Base-by-base conservation (phyloP, 1,140 invertebrate species). In the Sycobia sp. region DNA sequence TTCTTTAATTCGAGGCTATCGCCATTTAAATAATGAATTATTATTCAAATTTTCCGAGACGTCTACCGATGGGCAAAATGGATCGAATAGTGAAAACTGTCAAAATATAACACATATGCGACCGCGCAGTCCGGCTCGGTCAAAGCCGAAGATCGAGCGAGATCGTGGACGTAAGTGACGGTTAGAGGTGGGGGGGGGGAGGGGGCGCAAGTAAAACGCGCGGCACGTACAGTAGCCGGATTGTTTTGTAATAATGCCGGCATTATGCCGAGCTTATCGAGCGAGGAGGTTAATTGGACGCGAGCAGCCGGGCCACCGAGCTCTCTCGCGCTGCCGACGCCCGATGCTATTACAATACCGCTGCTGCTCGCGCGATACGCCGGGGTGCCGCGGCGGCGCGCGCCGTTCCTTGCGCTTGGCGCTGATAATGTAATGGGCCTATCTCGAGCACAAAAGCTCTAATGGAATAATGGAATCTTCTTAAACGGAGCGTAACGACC, bases 251-350 rank as follows among this genome's bases (percentile, higher is more conserved):
- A 80, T 81, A 81, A 79, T 74, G 73, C 73, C 69, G 73, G 76
- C 76, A 80, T 80, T 80, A n/a, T n/a, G 77, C 80, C 75, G 72
- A 81, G 78, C 75, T 81, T 80, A 80, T 81, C 78, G 80, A 80
- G 75, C 71, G 73, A 76, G n/a, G n/a, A n/a, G 72, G 77, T 77
- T 82, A 80, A 82, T 80, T 82, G 78, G 72, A 80, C 68, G 72
- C 74, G 73, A 80, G 80, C 79, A 80, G 78, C 77, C 80, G 79
- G 76, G 60, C 66, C 65, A 61, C 34, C 61, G 44, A 59, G 32
- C 58, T 32, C 29, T 4, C 27, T 43, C 54, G 60, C 29, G 29
- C 29, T 32, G 29, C 29, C 11, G 29, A 4, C 11, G 58, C 65
- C 34, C 54, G 29, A 4, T 32, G 29, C 29, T 32, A 11, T 11